phyloP scores from a whole-genome alignment of 2,113 vertebrate genomes.

The Lasiurus borealis region DNA sequence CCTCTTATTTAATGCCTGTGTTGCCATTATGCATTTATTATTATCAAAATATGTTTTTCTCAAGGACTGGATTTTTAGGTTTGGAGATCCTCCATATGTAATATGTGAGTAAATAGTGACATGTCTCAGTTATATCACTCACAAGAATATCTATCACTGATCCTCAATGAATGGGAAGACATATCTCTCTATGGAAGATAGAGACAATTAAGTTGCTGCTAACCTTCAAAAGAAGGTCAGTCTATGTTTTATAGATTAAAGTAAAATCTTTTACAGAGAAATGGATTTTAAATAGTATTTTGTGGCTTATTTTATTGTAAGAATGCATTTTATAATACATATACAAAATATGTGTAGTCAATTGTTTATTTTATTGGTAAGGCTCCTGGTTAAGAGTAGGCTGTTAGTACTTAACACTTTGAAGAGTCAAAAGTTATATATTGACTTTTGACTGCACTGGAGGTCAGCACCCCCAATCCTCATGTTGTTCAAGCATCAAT shows the following conservation, averaged over 20 bases:
- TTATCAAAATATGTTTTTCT: background rate
- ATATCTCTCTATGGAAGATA: background rate
- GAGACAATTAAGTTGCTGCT: background rate
- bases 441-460: background rate
- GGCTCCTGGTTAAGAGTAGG: background rate
- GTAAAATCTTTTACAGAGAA: background rate
- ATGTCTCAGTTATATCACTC: background rate
- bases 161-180: background rate
- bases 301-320: background rate
- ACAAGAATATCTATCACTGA: background rate
- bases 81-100: background rate
- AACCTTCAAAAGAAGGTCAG: background rate
- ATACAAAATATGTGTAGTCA: background rate
- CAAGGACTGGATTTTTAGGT: background rate
- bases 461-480: background rate
- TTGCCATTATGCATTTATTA: background rate
- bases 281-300: too few relatives aligned
- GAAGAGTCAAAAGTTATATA: background rate
- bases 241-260: background rate
- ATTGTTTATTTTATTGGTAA: background rate
- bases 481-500: background rate
- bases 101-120: background rate
- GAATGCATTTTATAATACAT: background rate
- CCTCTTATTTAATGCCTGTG: background rate
- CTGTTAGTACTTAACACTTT: background rate